These are phyloP conservation scores for Drosophila trichaetosa DNA, from an alignment of 2,888 invertebrate genomes.

Conservation along the genomic window DNA sequence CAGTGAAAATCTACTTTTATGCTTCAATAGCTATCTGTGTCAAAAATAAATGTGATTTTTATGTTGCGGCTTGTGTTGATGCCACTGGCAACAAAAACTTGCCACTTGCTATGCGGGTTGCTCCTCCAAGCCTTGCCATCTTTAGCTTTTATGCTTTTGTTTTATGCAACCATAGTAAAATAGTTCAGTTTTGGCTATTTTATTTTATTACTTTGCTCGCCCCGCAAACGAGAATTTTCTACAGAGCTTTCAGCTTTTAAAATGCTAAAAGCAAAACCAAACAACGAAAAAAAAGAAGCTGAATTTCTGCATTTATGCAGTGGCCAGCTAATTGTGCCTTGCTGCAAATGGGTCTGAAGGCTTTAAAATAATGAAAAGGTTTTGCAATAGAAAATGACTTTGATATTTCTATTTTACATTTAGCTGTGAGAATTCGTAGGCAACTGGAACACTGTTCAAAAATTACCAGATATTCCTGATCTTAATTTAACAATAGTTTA, in stretches of 20 bases:
- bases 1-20: conserved; percentile 63
- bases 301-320: conserved; percentile 6
- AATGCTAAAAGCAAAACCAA: conserved; percentile 6
- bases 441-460: background rate
- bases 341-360: conserved; percentile 3
- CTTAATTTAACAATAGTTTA: background rate
- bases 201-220: conserved; percentile 56
- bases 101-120: conserved; percentile 27
- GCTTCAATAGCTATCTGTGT: conserved; percentile 74
- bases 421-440: background rate
- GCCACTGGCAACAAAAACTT: conserved; percentile 45
- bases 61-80: conserved; percentile 54
- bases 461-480: background rate
- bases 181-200: conserved; percentile 58
- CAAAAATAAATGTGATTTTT: conserved; percentile 76
- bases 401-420: background rate
- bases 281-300: background rate
- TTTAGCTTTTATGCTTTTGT: conserved; percentile 51
- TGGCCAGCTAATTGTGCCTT: conserved; percentile 25
- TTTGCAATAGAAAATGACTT: background rate
- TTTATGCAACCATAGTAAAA: conserved; percentile 54
- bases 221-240: conserved; percentile 30
- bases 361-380: conserved; percentile 30
- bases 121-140: conserved; percentile 6
- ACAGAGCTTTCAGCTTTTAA: conserved; percentile 30